Percentiles rank a stretch among this genome's conserved stretches.
Evolutionary conservation across 1,140 invertebrate genomes (phyloP).

Genomic region (Bombus waltoni): DNA sequence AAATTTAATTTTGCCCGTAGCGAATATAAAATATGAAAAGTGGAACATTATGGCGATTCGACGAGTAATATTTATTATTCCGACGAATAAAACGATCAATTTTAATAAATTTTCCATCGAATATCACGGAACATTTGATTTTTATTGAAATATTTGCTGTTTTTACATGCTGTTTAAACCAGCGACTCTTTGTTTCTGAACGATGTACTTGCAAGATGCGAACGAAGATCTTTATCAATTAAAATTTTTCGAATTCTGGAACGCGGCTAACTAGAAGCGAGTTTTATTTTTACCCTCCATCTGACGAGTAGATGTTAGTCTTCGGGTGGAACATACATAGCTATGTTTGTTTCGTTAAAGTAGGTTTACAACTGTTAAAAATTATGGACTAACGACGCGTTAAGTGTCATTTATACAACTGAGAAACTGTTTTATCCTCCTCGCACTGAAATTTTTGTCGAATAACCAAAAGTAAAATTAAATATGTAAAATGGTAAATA

Average conservation of each 20-base stretch:
- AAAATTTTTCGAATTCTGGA: conserved; percentile 26
- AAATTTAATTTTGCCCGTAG: no score
- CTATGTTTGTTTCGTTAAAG: neutral
- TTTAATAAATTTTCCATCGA: neutral
- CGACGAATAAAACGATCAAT: neutral
- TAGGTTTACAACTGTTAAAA: neutral
- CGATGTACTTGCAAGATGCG: neutral
- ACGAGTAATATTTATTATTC: no score
- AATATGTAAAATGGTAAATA: neutral
- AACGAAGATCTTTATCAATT: neutral
- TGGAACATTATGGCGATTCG: no score
- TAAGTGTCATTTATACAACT: no score
- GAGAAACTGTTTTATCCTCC: no score
- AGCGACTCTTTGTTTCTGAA: neutral
- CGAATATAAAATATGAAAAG: no score
- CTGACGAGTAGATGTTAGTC: conserved; percentile 2
- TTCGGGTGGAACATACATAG: neutral
- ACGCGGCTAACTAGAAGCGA: conserved; percentile 4
- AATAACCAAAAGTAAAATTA: neutral
- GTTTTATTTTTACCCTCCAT: conserved; percentile 36
- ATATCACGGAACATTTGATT: neutral
- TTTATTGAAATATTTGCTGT: neutral
- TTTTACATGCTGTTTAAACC: neutral
- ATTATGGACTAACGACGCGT: no score
- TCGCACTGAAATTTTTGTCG: neutral